A percentile compares a stretch with the other conserved stretches of the same genome.
These are phyloP conservation scores for Diachasma alloeum DNA, from an alignment of 1,140 invertebrate genomes.

Conservation along the genomic window DNA sequence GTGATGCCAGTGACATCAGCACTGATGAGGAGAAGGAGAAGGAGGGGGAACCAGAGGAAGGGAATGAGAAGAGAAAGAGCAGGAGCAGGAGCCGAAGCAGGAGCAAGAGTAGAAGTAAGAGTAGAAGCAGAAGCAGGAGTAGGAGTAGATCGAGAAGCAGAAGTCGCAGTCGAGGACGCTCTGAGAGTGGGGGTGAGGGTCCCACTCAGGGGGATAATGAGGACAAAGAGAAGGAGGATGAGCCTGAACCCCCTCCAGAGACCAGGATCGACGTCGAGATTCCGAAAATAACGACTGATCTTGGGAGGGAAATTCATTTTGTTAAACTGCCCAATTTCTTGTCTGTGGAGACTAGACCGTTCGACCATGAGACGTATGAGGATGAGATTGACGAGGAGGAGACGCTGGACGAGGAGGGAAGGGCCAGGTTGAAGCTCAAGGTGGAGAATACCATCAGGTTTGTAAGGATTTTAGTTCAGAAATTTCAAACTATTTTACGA, in stretches of 20 bases:
- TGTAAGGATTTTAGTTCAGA: too few species aligned
- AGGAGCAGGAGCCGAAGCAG: constrained; percentile 55
- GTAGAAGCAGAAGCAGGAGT: constrained; percentile 49
- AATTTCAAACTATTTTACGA: too few species aligned
- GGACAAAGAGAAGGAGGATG: constrained; percentile 75
- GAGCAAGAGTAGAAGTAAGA: constrained; percentile 51
- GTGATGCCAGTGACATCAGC: constrained; percentile 92
- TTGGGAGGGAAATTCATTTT: constrained; percentile 92
- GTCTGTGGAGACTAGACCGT: constrained; percentile 91
- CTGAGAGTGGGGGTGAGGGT: constrained; percentile 53
- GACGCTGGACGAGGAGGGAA: constrained; percentile 96
- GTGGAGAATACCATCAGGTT: constrained; percentile 96
- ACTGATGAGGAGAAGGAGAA: constrained; percentile 76
- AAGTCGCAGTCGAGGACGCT: constrained; percentile 56
- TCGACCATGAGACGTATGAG: constrained; percentile 94
- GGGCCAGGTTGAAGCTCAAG: constrained; percentile 89
- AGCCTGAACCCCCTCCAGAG: constrained; percentile 84
- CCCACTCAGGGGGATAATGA: constrained; percentile 62
- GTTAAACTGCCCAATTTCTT: constrained; percentile 95
- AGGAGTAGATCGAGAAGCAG: constrained; percentile 52
- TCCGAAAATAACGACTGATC: constrained; percentile 91
- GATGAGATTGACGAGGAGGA: constrained; percentile 99
- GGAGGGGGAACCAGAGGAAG: constrained; percentile 53
- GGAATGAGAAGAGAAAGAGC: constrained; percentile 54
- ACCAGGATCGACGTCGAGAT: constrained; percentile 97